A percentile compares a stretch with the other conserved stretches of the same genome.
phyloP scores from a whole-genome alignment of 2,888 invertebrate species.

The Thymelicus sylvestris region DNA sequence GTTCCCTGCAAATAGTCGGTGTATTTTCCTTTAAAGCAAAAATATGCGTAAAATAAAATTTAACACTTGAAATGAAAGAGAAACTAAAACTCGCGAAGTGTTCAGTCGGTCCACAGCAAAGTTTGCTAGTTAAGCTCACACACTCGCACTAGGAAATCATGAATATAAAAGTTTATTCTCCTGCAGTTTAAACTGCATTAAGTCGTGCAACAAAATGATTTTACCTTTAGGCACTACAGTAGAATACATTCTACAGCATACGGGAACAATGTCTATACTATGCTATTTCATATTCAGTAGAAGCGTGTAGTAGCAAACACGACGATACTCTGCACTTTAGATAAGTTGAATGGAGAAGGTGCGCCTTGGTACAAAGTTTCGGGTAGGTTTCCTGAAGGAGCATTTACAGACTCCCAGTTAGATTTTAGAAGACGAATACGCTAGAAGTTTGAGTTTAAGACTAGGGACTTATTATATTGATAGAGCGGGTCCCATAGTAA shows the following conservation, averaged over 20 bases:
- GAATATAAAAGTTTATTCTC: conserved; percentile 11
- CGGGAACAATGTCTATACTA: conserved; percentile 13
- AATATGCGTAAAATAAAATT: neutral
- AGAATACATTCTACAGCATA: conserved; percentile 1
- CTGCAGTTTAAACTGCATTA: conserved; percentile 15
- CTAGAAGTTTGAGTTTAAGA: neutral
- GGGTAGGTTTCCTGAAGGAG: conserved; percentile 8
- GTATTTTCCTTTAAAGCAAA: neutral
- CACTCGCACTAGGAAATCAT: conserved; percentile 9
- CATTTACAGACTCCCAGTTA: neutral
- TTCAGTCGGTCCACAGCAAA: neutral
- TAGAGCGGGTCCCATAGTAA: too few species aligned
- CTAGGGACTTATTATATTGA: neutral
- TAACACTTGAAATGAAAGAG: conserved; percentile 13
- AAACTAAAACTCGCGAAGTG: neutral
- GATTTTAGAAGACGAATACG: neutral
- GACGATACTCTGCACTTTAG: conserved; percentile 36
- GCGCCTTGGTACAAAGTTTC: conserved; percentile 11
- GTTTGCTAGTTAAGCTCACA: conserved; percentile 15
- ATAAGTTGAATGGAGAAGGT: conserved; percentile 33
- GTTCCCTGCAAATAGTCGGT: too few species aligned
- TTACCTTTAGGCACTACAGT: conserved; percentile 1
- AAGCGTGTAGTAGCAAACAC: conserved; percentile 17
- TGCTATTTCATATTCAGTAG: conserved; percentile 33
- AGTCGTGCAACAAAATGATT: conserved; percentile 22